A percentile compares a stretch with the other conserved stretches of the same genome.
phyloP scores from a whole-genome alignment of 1,140 invertebrate species.

The Zaprionus taronus region DNA sequence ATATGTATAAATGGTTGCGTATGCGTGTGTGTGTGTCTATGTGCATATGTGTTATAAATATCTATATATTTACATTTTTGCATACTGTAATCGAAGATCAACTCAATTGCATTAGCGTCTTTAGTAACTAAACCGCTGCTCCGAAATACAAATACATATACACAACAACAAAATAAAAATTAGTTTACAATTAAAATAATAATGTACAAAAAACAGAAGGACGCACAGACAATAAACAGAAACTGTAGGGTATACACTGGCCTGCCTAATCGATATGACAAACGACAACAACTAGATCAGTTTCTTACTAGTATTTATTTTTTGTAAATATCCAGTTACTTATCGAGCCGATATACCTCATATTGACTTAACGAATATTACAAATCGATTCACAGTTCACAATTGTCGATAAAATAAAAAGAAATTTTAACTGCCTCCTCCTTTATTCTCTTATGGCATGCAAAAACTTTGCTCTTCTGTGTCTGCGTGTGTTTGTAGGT shows the following conservation, averaged over 20 bases:
- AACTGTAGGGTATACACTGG: background rate
- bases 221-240: constrained; percentile 27
- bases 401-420: constrained; percentile 11
- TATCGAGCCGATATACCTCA: background rate
- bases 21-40: constrained; percentile 17
- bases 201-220: constrained; percentile 28
- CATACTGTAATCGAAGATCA: constrained; percentile 42
- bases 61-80: constrained; percentile 45
- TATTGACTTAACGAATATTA: constrained; percentile 20
- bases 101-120: constrained; percentile 46
- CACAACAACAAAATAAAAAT: constrained; percentile 16
- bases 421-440: constrained; percentile 3
- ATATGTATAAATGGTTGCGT: constrained; percentile 44
- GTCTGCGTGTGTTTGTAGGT: background rate
- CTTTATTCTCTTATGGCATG: constrained; percentile 20
- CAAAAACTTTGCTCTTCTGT: constrained; percentile 19
- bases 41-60: constrained; percentile 32
- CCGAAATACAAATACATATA: constrained; percentile 35
- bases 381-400: constrained; percentile 14
- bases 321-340: background rate
- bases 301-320: background rate
- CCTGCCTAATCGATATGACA: background rate
- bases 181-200: constrained; percentile 24
- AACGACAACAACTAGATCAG: background rate
- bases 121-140: constrained; percentile 61